Conservation (phyloP, 2,797 vertebrate species). For the Labeo calbasu region DNA sequence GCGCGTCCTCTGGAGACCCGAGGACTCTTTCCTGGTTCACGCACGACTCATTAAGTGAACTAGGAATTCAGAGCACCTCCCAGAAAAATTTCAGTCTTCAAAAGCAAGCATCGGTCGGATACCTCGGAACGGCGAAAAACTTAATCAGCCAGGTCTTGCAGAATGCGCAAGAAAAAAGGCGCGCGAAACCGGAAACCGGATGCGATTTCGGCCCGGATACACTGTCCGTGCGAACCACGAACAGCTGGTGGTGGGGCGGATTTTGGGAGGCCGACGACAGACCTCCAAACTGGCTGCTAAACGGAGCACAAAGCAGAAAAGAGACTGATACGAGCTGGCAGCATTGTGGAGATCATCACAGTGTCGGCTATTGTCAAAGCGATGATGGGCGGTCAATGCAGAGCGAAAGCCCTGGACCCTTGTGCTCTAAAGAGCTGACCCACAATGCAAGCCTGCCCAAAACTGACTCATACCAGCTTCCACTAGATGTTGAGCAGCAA, state of each 20-base stretch:
- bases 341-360: constrained; percentile 49
- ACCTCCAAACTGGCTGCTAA: constrained; percentile 39
- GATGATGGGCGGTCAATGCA: constrained; percentile 50
- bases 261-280: constrained; percentile 60
- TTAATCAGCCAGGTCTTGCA: constrained; percentile 63
- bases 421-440: constrained; percentile 62
- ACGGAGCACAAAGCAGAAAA: constrained; percentile 53
- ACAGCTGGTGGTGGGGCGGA: constrained; percentile 64
- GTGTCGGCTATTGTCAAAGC: constrained; percentile 61
- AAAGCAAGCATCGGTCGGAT: constrained; percentile 43
- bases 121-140: constrained; percentile 56
- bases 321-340: constrained; percentile 24
- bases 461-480: constrained; percentile 54
- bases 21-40: constrained; percentile 64
- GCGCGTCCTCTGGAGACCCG: constrained; percentile 17
- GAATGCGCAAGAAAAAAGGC: constrained; percentile 58
- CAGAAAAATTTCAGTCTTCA: constrained; percentile 49
- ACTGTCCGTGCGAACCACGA: neutral
- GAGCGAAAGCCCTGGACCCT: constrained; percentile 70
- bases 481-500: constrained; percentile 46
- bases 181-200: neutral
- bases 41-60: constrained; percentile 64
- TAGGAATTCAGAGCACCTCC: constrained; percentile 58
- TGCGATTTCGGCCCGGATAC: constrained; percentile 38
- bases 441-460: constrained; percentile 61